These are phyloP conservation scores for Typhlichthys subterraneus DNA, from an alignment of 2,797 vertebrate species.

Conservation along the genomic window DNA sequence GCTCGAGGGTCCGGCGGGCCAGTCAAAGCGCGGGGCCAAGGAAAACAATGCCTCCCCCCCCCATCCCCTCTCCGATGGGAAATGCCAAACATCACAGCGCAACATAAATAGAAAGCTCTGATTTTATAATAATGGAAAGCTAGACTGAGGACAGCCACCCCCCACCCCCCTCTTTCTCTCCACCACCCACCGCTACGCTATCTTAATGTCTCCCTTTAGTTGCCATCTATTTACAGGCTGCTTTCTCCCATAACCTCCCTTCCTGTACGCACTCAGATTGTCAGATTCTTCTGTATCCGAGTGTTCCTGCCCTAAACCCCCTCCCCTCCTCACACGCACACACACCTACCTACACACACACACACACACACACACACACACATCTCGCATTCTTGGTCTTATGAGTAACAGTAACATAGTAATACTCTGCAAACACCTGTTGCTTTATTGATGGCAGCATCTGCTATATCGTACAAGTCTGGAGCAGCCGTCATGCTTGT, in stretches of 20 bases:
- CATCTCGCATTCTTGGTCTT: slow-evolving; percentile 5
- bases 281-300: slow-evolving; percentile 27
- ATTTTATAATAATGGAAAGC: slow-evolving; percentile 61
- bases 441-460: slow-evolving; percentile 66
- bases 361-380: slow-evolving; percentile 7
- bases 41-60: slow-evolving; percentile 75
- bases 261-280: slow-evolving; percentile 36
- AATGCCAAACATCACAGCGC: slow-evolving; percentile 80
- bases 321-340: background rate
- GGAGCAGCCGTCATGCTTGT: slow-evolving; percentile 35
- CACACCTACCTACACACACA: too few species aligned
- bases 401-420: slow-evolving; percentile 56
- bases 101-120: slow-evolving; percentile 79
- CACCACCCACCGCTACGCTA: background rate
- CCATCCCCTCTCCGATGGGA: slow-evolving; percentile 62
- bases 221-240: slow-evolving; percentile 44
- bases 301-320: slow-evolving; percentile 6
- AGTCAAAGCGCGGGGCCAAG: slow-evolving; percentile 61
- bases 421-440: slow-evolving; percentile 59
- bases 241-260: slow-evolving; percentile 45
- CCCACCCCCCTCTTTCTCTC: slow-evolving; percentile 16
- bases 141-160: slow-evolving; percentile 67
- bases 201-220: slow-evolving; percentile 17
- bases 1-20: slow-evolving; percentile 50
- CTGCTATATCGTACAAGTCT: slow-evolving; percentile 33